Evolutionary conservation across 2,888 invertebrate genomes (phyloP).

Genomic region (Tetragonisca angustula): DNA sequence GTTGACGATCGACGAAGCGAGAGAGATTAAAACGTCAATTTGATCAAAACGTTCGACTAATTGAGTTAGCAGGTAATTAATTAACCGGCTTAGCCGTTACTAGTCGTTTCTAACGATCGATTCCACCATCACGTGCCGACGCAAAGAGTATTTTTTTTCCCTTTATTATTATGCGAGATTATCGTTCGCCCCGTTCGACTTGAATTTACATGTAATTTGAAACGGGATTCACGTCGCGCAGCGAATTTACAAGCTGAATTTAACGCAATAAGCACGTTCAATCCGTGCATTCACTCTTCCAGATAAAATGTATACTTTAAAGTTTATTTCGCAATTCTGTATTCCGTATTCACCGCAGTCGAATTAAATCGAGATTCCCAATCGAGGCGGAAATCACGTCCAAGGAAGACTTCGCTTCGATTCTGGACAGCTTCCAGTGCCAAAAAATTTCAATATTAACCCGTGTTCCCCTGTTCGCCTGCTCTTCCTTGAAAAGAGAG

Average conservation of each 20-base stretch:
- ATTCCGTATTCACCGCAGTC: background rate
- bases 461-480: background rate
- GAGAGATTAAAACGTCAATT: background rate
- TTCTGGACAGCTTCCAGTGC: constrained; percentile 52
- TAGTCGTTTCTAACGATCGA: constrained; percentile 1
- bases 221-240: background rate
- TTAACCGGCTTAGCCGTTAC: constrained; percentile 22
- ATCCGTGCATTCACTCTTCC: background rate
- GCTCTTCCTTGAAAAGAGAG: background rate
- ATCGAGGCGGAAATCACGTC: constrained; percentile 34
- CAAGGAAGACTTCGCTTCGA: constrained; percentile 28
- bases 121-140: background rate
- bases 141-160: background rate
- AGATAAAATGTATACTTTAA: background rate
- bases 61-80: constrained; percentile 10
- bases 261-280: background rate
- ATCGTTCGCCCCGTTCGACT: background rate
- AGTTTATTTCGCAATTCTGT: constrained; percentile 9
- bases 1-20: constrained; percentile 16
- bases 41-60: constrained; percentile 25
- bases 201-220: background rate
- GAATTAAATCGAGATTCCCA: constrained; percentile 38
- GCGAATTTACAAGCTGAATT: background rate
- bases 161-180: background rate
- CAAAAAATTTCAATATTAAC: constrained; percentile 20